These are phyloP conservation scores for Temnopleurus reevesii DNA, from an alignment of 53 echinoderm and acorn worm species.

Conservation along the genomic window DNA sequence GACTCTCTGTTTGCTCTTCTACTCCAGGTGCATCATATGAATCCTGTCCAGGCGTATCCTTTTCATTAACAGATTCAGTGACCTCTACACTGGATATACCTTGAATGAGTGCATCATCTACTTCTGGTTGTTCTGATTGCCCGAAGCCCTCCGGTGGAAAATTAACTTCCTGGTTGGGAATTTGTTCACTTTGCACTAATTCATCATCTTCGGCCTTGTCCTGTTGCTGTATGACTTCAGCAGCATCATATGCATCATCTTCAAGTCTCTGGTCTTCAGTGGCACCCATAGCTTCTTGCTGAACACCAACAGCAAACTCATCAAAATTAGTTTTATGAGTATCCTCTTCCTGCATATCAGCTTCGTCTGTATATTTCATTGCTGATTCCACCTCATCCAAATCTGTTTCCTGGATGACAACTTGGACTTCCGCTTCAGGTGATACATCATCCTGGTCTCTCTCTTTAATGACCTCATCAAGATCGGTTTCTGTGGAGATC, in stretches of 20 bases:
- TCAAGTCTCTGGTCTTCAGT: neutral
- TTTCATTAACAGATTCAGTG: neutral
- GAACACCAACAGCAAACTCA: constrained; percentile 13
- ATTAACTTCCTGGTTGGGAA: neutral
- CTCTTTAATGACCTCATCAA: constrained; percentile 39
- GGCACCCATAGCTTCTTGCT: neutral
- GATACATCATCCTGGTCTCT: constrained; percentile 23
- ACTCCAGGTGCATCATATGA: neutral
- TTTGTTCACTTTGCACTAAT: neutral
- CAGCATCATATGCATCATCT: neutral
- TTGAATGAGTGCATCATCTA: neutral
- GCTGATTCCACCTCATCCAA: constrained; percentile 42
- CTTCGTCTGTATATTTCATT: constrained; percentile 11
- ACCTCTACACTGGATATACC: neutral
- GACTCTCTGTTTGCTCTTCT: neutral
- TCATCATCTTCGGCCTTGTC: neutral
- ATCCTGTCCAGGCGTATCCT: neutral
- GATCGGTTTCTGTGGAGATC: constrained; percentile 25
- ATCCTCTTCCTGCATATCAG: neutral
- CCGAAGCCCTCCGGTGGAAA: neutral
- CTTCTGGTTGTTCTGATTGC: constrained; percentile 6
- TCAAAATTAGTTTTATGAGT: constrained; percentile 1
- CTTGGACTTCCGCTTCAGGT: neutral
- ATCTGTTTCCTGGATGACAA: constrained; percentile 34
- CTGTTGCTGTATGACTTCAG: neutral